Evolutionary conservation across 2,797 vertebrate species (phyloP), one percentile per base, ranked within the genome.

Genomic region (Acrossocheilus wenchowensis): DNA sequence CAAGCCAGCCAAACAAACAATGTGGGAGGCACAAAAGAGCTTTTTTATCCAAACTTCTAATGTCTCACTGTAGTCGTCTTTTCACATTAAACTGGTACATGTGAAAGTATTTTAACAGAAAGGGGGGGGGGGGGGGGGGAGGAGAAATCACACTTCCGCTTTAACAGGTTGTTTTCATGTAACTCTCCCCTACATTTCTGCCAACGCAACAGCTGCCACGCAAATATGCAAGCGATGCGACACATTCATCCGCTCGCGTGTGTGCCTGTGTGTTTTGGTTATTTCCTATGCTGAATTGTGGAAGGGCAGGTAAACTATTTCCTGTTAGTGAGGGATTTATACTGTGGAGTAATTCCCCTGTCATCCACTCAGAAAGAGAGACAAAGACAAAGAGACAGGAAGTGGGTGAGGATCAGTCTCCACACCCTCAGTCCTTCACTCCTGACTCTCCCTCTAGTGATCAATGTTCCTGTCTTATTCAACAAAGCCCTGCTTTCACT

Each of bases 231-330:
- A 80, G 64, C 50, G 77, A 87, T 78, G 84, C 15, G 74, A 36
- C 77, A 64, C 81, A 17, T 68, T 81, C 79, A 88, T 87, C 89
- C 89, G 74, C 77, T 80, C 68, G 83, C 75, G 85, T 78, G 62
- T n/a, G 23, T 57, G 83, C 26, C 62, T 81, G 75, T 21, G 45
- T 78, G 57, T 74, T 82, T 66, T 5, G 54, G 87, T 57, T 78
- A 84, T 87, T 87, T 89, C 87, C 86, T 80, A 52, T 86, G 84
- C 48, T 54, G 87, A 82, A 88, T 69, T 78, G 82, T 64, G 69
- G 69, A 87, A 87, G 62, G 71, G 82, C 83, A 88, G 85, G 85
- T 89, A 88, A 87, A 90, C 89, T 88, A 89, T 86, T 92, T 90
- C 89, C 87, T 90, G 87, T 79, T 89, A 89, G 81, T 78, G 80